Base-by-base conservation (phyloP, 1,140 invertebrate species). In the Drosophila bifasciata region DNA sequence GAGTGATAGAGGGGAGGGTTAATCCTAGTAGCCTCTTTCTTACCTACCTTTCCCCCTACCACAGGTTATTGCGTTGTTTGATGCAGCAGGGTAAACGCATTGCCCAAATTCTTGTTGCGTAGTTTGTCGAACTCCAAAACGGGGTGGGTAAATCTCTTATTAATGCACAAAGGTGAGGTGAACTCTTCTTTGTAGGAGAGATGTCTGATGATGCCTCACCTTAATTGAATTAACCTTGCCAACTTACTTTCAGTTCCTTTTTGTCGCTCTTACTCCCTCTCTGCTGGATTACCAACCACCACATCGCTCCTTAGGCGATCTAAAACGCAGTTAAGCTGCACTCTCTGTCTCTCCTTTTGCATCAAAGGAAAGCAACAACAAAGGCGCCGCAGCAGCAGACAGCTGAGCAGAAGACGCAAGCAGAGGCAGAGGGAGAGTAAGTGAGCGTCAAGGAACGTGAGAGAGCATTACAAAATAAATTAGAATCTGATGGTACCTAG, bases 51-150 rank as follows among this genome's bases (percentile, higher is more conserved):
- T 36, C 32, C 32, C 11, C 23, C 32, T 68, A 21, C 4, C 9
- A 40, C 21, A 49, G n/a, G 3, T n/a, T 44, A 60, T 61, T 76
- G 71, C 64, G 64, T 39, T 68, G 21, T 19, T 36, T 36, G 46
- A 28, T 41, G 60, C 60, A 45, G n/a, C n/a, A 16, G 1, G 16
- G 11, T 19, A 39, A 39, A n/a, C 39, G 57, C n/a, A 76, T n/a
- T 25, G 32, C 3, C 32, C 1, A 36, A 36, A 36, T 36, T 36
- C 32, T 36, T 36, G 4, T 36, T 36, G 32, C 32, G 32, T 36
- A 36, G 11, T 36, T 13, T 36, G 11, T 36, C 1, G 32, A 36
- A 36, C 32, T 36, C 32, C 8, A 5, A 36, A 36, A 11, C 5
- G 32, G 32, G 32, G 32, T 36, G 11, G 32, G 11, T 13, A 13